Evolutionary conservation across 2,797 vertebrate genomes (phyloP).

Genomic region (Platalea minor): DNA sequence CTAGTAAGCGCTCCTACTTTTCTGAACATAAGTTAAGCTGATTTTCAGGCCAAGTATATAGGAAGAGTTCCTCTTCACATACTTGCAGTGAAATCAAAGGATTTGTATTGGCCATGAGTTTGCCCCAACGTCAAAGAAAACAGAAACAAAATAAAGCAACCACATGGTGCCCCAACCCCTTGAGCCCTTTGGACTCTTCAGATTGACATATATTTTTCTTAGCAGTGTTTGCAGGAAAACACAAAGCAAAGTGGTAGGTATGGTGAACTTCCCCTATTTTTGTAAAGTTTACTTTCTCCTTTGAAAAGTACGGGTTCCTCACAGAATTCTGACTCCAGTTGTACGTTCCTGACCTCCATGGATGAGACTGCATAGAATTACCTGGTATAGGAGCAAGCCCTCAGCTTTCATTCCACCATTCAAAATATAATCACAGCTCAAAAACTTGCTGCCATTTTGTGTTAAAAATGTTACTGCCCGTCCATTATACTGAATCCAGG

Average conservation of each 20-base stretch:
- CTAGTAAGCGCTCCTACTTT: not conserved
- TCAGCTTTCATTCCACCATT: not conserved
- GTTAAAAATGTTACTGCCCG: not conserved
- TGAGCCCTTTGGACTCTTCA: not conserved
- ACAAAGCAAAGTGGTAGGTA: not conserved
- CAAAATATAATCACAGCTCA: not conserved
- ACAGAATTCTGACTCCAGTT: not conserved
- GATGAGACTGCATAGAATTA: not conserved
- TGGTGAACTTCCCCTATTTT: not conserved
- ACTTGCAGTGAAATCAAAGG: not conserved
- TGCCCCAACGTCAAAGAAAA: not conserved
- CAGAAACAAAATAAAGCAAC: not conserved
- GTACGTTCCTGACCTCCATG: not conserved
- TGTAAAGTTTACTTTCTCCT: not conserved
- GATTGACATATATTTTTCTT: not conserved
- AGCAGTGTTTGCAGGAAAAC: not conserved
- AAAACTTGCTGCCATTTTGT: not conserved
- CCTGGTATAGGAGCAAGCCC: not conserved
- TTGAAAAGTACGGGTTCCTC: not conserved
- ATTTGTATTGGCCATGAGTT: not conserved
- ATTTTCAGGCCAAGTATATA: conserved; percentile 12
- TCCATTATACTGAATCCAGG: not conserved
- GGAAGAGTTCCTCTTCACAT: not conserved
- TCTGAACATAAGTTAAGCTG: not conserved
- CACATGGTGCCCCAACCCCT: not conserved